Base-by-base conservation (phyloP, 2,797 vertebrate species). In the Anguilla megastoma region DNA sequence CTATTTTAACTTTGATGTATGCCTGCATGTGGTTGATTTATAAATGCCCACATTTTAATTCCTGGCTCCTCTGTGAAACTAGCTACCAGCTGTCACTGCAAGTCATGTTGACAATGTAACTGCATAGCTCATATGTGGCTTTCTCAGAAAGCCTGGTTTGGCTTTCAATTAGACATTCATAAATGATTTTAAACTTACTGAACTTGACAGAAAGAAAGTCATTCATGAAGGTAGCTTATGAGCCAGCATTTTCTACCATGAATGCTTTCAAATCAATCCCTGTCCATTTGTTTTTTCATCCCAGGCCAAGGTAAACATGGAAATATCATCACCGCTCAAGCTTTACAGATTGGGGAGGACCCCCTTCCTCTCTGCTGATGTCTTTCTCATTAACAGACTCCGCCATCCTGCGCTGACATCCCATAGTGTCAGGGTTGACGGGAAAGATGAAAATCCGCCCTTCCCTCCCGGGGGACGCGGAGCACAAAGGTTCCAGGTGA, bases 261-360 rank as follows among this genome's bases (percentile, higher is more conserved):
- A n/a, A 6, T 9, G 45, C 79, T 60, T 79, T 54, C 58, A 63
- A 87, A 87, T 82, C 54, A 30, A 80, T 87, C 86, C 56, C 56
- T 87, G 86, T 87, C 76, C n/a, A 48, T 54, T 83, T 87, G 54
- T 82, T 82, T 87, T 86, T 41, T 36, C 33, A 82, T 58, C 33
- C 79, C 45, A n/a, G 86, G 60, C 83, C 87, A 85, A 85, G 24
- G 50, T 56, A 88, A 88, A 85, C 83, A 88, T 63, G 84, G 84
- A 85, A 85, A 63, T 60, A 60, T 66, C 18, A 60, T 50, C 50
- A 54, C 27, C 21, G 41, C 45, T 27, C 16, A 8, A 76, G 41
- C 63, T 24, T 9, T 69, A 12, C 4, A 74, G 45, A 27, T 74
- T 4, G 27, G 85, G 85, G 85, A 74, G 85, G 63, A 50, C 14